phyloP scores from a whole-genome alignment of 2,797 vertebrate species.

The Megalops cyprinoides region DNA sequence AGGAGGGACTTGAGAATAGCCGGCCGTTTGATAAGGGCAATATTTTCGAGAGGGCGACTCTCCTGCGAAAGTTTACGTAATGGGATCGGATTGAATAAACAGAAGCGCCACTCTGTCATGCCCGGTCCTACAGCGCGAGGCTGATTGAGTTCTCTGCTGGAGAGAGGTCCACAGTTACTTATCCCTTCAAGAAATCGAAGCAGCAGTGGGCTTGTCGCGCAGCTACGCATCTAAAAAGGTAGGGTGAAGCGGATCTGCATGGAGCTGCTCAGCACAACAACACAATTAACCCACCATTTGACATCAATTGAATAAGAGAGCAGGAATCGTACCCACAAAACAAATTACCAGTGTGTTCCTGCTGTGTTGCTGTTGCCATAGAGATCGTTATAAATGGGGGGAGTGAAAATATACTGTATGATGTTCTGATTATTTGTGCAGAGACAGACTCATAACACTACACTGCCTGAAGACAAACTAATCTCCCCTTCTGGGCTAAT shows the following conservation, averaged over 20 bases:
- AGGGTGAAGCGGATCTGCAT: neutral
- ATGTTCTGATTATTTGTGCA: neutral
- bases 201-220: too few species aligned
- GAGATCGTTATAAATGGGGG: constrained; percentile 9
- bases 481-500: too few species aligned
- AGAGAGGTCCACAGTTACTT: neutral
- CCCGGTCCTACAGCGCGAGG: neutral
- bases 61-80: neutral
- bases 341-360: neutral
- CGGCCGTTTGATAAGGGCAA: neutral
- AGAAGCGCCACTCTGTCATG: too few species aligned
- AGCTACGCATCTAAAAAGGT: neutral
- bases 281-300: neutral
- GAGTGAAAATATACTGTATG: neutral
- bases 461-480: too few species aligned
- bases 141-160: neutral
- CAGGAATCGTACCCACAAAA: neutral
- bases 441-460: neutral
- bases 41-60: neutral
- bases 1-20: too few species aligned
- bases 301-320: neutral
- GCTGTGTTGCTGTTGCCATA: neutral
- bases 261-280: neutral
- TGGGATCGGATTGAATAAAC: neutral
- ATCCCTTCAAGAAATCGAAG: neutral